Conservation (phyloP, 1,140 invertebrate species). For the Eumaeus atala region DNA sequence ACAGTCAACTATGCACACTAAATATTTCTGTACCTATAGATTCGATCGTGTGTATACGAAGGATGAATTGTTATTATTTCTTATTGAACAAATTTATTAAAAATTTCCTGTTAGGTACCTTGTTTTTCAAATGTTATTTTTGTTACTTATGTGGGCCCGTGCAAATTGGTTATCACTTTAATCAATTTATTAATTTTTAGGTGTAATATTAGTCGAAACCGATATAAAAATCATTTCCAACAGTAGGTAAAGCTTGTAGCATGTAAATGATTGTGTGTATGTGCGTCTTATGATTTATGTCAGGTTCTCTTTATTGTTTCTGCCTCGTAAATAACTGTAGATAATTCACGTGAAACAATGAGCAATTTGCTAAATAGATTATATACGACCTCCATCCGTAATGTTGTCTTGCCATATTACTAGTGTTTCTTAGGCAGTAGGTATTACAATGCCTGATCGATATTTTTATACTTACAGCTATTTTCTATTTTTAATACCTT, state of each 20-base stretch:
- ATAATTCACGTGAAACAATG: constrained; percentile 67
- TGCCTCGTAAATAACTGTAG: constrained; percentile 63
- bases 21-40: constrained; percentile 26
- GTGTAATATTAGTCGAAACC: constrained; percentile 29
- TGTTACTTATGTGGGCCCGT: constrained; percentile 53
- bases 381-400: constrained; percentile 68
- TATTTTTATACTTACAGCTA: constrained; percentile 13
- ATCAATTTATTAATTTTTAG: constrained; percentile 13
- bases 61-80: constrained; percentile 49
- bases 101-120: constrained; percentile 29
- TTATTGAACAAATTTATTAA: constrained; percentile 21
- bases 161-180: constrained; percentile 39
- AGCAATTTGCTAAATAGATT: constrained; percentile 71
- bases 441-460: constrained; percentile 45
- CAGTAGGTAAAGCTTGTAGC: constrained; percentile 45
- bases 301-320: constrained; percentile 66
- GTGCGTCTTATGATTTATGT: constrained; percentile 61
- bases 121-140: constrained; percentile 42
- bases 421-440: constrained; percentile 57
- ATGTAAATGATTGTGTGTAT: constrained; percentile 52
- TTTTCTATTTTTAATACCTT: constrained; percentile 16
- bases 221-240: constrained; percentile 44
- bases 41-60: constrained; percentile 60
- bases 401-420: constrained; percentile 70
- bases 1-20: constrained; percentile 36